phyloP scores from a whole-genome alignment of 2,888 invertebrate species.

The Agonopterix alstromeriana region DNA sequence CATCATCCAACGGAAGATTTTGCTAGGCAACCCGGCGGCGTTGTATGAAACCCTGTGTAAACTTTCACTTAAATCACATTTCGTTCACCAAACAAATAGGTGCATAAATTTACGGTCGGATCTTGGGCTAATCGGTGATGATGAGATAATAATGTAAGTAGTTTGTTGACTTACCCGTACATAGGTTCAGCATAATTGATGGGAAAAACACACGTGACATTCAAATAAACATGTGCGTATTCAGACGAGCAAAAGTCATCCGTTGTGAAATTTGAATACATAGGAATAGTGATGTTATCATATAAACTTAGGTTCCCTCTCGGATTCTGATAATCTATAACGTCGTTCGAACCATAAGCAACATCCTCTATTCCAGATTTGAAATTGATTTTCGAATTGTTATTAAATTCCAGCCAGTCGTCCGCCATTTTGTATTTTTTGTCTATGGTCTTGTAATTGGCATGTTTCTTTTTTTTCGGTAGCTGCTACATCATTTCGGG shows the following conservation, averaged over 20 bases:
- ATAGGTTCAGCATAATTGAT: conserved; percentile 82
- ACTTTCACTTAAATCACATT: no score
- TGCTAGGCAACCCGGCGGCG: no score
- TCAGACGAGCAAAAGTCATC: conserved; percentile 63
- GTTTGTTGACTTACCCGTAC: conserved; percentile 72
- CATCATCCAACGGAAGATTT: no score
- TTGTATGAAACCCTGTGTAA: no score
- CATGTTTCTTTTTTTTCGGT: conserved; percentile 22
- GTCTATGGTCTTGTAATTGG: conserved; percentile 22
- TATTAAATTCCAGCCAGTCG: conserved; percentile 43
- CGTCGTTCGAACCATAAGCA: conserved; percentile 12
- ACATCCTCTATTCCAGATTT: neutral
- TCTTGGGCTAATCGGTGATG: no score
- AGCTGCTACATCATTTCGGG: conserved; percentile 13
- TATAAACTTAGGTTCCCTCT: conserved; percentile 36
- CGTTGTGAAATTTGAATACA: conserved; percentile 54
- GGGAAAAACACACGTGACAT: conserved; percentile 81
- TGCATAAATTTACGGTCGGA: no score
- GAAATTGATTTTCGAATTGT: conserved; percentile 20
- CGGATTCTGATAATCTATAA: conserved; percentile 9
- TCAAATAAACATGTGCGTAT: conserved; percentile 68
- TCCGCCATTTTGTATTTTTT: conserved; percentile 44
- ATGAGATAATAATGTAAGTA: no score
- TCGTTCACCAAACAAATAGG: no score
- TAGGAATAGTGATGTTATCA: conserved; percentile 37